These are phyloP conservation scores for Platyscapa corneri DNA, from an alignment of 1,140 invertebrate species.

Conservation along the genomic window DNA sequence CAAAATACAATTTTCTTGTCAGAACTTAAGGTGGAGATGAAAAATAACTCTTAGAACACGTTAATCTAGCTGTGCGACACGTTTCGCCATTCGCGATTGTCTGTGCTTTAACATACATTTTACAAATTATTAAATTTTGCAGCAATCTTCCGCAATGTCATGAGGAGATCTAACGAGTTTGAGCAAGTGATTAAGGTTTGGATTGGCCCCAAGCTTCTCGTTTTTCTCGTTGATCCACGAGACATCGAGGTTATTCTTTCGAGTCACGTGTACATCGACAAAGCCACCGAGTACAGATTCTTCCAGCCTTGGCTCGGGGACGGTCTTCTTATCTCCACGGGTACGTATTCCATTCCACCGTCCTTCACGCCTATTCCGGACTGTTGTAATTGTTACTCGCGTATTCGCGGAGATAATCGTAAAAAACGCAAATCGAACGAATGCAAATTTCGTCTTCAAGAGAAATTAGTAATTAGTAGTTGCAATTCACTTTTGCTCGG, in stretches of 20 bases:
- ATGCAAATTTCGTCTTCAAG: not conserved
- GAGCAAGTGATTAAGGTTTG: constrained; percentile 80
- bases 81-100: not conserved
- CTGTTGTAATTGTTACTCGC: too few species aligned
- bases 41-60: too few species aligned
- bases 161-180: constrained; percentile 76
- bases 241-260: constrained; percentile 84
- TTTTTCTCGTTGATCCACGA: constrained; percentile 83
- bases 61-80: too few species aligned
- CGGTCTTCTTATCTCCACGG: constrained; percentile 84
- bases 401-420: not conserved
- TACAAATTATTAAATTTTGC: constrained; percentile 49
- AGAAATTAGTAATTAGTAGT: too few species aligned
- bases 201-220: constrained; percentile 82
- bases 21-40: not conserved
- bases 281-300: constrained; percentile 82
- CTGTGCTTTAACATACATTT: not conserved
- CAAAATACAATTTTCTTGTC: not conserved
- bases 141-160: constrained; percentile 82
- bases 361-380: not conserved
- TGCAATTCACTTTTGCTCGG: too few species aligned
- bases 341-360: constrained; percentile 65
- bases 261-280: constrained; percentile 84
- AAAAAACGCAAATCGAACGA: not conserved
- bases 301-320: constrained; percentile 85